These are phyloP conservation scores for Pachypsylla venusta DNA, from an alignment of 1,140 invertebrate species.

Conservation along the genomic window DNA sequence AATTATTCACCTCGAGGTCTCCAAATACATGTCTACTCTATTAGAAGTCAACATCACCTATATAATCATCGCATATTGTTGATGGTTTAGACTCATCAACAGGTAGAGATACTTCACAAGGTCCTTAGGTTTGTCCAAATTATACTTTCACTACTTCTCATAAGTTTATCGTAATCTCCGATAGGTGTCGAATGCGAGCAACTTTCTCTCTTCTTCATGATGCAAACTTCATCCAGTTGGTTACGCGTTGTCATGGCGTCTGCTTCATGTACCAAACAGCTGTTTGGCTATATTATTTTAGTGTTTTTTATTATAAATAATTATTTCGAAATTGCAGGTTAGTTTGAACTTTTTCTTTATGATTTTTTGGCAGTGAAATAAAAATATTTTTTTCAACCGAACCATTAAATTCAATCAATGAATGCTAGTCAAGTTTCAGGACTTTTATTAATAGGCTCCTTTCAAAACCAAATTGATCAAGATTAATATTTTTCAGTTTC, in stretches of 20 bases:
- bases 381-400: too few relatives aligned
- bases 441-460: too few relatives aligned
- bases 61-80: too few relatives aligned
- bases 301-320: conserved; percentile 1
- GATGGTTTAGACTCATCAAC: background rate
- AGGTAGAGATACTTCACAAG: background rate
- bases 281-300: background rate
- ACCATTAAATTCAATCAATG: too few relatives aligned
- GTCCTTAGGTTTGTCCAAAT: background rate
- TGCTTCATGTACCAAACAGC: background rate
- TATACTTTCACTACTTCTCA: background rate
- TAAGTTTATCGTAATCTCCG: background rate
- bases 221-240: conserved; percentile 1
- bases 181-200: background rate
- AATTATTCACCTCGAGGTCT: too few relatives aligned
- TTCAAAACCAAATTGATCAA: too few relatives aligned
- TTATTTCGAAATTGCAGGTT: background rate
- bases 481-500: too few relatives aligned
- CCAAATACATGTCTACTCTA: too few relatives aligned
- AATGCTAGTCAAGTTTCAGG: too few relatives aligned
- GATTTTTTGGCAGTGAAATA: too few relatives aligned
- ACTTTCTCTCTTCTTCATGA: conserved; percentile 3
- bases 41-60: too few relatives aligned
- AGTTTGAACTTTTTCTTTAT: background rate
- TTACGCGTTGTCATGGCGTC: conserved; percentile 5